Percentiles rank a stretch among this genome's conserved stretches.
Evolutionary conservation across 2,797 vertebrate species (phyloP).

Genomic region (Rhinatrema bivittatum): DNA sequence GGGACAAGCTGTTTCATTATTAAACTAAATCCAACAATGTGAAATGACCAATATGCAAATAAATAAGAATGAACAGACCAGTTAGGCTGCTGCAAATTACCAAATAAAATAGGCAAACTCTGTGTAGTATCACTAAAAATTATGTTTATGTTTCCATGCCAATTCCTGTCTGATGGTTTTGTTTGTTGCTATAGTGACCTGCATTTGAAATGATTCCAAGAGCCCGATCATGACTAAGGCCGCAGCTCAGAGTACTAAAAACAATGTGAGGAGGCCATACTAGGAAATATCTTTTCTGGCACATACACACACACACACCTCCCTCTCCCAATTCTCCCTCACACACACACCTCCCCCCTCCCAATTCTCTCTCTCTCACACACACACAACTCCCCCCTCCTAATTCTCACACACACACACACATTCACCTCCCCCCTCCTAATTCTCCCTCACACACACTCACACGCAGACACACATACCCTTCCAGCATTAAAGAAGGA

Average conservation of each 20-base stretch:
- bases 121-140: constrained; percentile 39
- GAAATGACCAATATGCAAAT: too few relatives aligned
- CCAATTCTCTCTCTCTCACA: too few relatives aligned
- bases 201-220: constrained; percentile 8
- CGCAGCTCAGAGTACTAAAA: constrained; percentile 32
- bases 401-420: too few relatives aligned
- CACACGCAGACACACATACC: too few relatives aligned
- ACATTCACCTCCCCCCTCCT: too few relatives aligned
- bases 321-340: too few relatives aligned
- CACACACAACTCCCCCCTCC: too few relatives aligned
- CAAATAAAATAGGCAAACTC: constrained; percentile 41
- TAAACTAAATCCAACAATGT: too few relatives aligned
- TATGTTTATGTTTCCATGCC: constrained; percentile 44
- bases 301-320: not conserved
- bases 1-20: too few relatives aligned
- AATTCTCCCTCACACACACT: too few relatives aligned
- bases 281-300: constrained; percentile 47
- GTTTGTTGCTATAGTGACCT: constrained; percentile 52
- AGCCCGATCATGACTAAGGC: constrained; percentile 37
- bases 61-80: constrained; percentile 1
- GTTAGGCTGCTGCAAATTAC: constrained; percentile 15
- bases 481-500: too few relatives aligned
- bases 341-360: too few relatives aligned
- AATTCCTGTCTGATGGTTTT: constrained; percentile 51
- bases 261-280: constrained; percentile 31